Percentiles rank a stretch among this genome's conserved stretches.
Conservation (phyloP, 1,140 invertebrate species). For the Heliconius melpomene region DNA sequence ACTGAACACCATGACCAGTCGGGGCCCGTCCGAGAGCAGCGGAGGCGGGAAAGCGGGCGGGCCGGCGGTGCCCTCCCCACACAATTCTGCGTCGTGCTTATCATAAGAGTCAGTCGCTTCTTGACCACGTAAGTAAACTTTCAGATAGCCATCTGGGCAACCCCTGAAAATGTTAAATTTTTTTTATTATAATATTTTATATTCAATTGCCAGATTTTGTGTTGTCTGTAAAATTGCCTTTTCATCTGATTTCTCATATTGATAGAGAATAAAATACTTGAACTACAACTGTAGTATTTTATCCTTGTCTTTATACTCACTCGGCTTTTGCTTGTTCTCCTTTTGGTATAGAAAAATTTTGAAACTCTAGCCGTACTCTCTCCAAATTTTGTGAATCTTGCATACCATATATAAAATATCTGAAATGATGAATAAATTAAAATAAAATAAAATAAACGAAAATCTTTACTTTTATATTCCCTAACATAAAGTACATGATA, state of each 20-base stretch:
- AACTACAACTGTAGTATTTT: too few species aligned
- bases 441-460: constrained; percentile 6
- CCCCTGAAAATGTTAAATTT: constrained; percentile 62
- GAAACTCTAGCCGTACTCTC: constrained; percentile 93
- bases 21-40: constrained; percentile 93
- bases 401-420: constrained; percentile 98
- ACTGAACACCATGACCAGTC: constrained; percentile 95
- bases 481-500: background rate
- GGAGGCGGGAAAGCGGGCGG: constrained; percentile 82
- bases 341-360: constrained; percentile 94
- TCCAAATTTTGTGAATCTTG: constrained; percentile 97
- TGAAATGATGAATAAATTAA: constrained; percentile 51
- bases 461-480: too few species aligned
- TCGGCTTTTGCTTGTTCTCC: constrained; percentile 82
- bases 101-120: constrained; percentile 96
- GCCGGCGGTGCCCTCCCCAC: constrained; percentile 84
- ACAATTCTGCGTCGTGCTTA: constrained; percentile 95
- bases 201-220: background rate
- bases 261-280: too few species aligned
- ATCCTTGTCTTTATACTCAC: background rate
- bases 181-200: background rate
- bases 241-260: too few species aligned
- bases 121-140: constrained; percentile 95
- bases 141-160: constrained; percentile 94
- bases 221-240: too few species aligned